phyloP scores from a whole-genome alignment of 2,797 vertebrate genomes.

The Sebastes melanostomus region DNA sequence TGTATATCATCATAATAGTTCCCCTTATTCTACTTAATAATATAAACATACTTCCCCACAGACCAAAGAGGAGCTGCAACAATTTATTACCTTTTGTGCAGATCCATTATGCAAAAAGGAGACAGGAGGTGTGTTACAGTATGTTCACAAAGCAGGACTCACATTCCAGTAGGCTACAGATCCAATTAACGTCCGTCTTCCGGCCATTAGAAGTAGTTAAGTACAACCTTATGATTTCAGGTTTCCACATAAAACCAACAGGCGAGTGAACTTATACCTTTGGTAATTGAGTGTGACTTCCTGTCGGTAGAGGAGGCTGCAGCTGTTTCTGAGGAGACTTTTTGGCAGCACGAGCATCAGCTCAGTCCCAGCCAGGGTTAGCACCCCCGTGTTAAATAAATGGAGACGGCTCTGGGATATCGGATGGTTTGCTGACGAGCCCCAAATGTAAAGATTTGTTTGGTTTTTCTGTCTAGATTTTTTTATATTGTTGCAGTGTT shows the following conservation, averaged over 20 bases:
- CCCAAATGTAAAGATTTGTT: conserved; percentile 17
- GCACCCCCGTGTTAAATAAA: conserved; percentile 53
- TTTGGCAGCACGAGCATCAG: conserved; percentile 58
- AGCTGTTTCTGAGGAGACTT: conserved; percentile 63
- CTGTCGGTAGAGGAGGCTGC: conserved; percentile 57
- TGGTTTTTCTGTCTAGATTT: background rate
- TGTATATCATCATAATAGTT: accelerated
- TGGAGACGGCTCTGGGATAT: conserved; percentile 28
- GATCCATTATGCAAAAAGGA: conserved; percentile 16
- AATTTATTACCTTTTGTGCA: conserved; percentile 5
- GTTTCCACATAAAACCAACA: conserved; percentile 57
- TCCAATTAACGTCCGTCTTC: conserved; percentile 63
- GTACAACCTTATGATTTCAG: conserved; percentile 56
- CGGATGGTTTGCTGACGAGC: background rate
- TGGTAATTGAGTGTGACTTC: conserved; percentile 78
- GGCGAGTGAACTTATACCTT: conserved; percentile 57
- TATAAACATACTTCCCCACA: no score
- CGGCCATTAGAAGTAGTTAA: conserved; percentile 49
- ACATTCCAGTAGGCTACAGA: conserved; percentile 49
- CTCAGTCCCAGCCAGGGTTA: conserved; percentile 45
- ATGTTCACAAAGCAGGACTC: conserved; percentile 44
- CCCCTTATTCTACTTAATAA: no score
- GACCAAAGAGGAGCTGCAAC: no score
- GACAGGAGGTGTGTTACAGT: conserved; percentile 17
- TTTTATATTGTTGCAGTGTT: background rate